Evolutionary conservation across 1,140 invertebrate species (phyloP), one percentile per base, ranked within the genome.

Genomic region (Apis cerana): DNA sequence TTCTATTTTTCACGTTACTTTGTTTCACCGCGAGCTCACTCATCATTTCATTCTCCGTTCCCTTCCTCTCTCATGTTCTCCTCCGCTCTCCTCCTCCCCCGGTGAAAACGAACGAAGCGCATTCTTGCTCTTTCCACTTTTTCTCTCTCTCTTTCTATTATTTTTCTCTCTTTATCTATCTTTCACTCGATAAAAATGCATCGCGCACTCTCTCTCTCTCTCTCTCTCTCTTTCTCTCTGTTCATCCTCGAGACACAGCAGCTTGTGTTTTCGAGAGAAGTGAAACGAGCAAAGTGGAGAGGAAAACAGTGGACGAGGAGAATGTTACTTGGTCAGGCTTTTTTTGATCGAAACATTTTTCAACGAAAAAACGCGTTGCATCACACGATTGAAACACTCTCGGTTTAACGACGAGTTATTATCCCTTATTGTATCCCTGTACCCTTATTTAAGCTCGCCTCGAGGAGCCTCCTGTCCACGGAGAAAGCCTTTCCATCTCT

Each of bases 241-340:
- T 56, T 62, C 80, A 43, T 43, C 43, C 33, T 23, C 48, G 67
- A 3, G 23, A 50, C 17, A 17, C 50, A 15, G n/a, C 13, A 19
- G 21, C 48, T 48, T 56, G 54, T 75, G 33, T 43, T 33, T 33
- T 56, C 43, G 74, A 82, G 80, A 33, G 21, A 23, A 59, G 43
- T 27, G 5, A 43, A 8, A 72, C 76, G 33, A 43, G 54, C 70
- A 33, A 33, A 33, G 54, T 48, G 64, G 58, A 84, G 82, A 75
- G 78, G 82, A 81, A 68, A 81, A 81, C 64, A 75, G 64, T 74
- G 82, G 78, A 81, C 69, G 78, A 84, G 78, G 64, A 67, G 78
- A 84, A 84, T 83, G 82, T 67, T 33, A 76, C 23, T 65, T 65
- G 74, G 56, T 76, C 80, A 76, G 80, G 80, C 52, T 7, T 43